Evolutionary conservation across 2,888 invertebrate genomes (phyloP).

Genomic region (Shargacucullia verbasci): DNA sequence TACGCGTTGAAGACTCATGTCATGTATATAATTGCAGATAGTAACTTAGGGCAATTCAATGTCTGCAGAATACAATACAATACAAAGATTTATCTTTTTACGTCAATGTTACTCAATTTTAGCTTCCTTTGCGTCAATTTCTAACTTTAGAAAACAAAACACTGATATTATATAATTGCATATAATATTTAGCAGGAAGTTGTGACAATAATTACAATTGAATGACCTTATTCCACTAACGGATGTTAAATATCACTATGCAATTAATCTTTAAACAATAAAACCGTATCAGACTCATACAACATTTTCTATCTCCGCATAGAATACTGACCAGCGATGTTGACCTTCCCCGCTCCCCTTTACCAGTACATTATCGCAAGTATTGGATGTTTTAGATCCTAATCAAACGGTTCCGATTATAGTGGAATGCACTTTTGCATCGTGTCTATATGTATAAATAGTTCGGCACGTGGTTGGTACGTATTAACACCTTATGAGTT

Average conservation of each 20-base stretch:
- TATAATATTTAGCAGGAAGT: conserved; percentile 41
- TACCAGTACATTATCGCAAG: conserved; percentile 7
- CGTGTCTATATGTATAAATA: conserved; percentile 61
- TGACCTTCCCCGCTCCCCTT: conserved; percentile 47
- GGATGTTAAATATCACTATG: conserved; percentile 58
- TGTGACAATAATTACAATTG: conserved; percentile 40
- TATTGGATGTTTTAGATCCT: conserved; percentile 27
- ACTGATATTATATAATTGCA: conserved; percentile 1
- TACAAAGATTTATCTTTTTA: conserved; percentile 35
- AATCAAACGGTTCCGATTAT: conserved; percentile 59
- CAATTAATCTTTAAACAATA: conserved; percentile 60
- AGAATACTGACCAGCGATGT: conserved; percentile 40
- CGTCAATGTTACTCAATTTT: conserved; percentile 26
- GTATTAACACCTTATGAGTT: conserved; percentile 67
- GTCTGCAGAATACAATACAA: conserved; percentile 20
- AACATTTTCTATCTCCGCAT: conserved; percentile 59
- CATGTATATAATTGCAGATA: too few relatives aligned
- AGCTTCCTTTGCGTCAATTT: conserved; percentile 29
- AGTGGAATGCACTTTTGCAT: conserved; percentile 58
- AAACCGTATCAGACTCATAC: conserved; percentile 48
- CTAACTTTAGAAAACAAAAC: conserved; percentile 29
- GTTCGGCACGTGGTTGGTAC: conserved; percentile 75
- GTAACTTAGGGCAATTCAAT: neutral
- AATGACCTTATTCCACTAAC: conserved; percentile 38
- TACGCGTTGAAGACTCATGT: too few relatives aligned